Evolutionary conservation across 2,888 invertebrate species (phyloP), one percentile per base, ranked within the genome.

Genomic region (Zootermopsis nevadensis): DNA sequence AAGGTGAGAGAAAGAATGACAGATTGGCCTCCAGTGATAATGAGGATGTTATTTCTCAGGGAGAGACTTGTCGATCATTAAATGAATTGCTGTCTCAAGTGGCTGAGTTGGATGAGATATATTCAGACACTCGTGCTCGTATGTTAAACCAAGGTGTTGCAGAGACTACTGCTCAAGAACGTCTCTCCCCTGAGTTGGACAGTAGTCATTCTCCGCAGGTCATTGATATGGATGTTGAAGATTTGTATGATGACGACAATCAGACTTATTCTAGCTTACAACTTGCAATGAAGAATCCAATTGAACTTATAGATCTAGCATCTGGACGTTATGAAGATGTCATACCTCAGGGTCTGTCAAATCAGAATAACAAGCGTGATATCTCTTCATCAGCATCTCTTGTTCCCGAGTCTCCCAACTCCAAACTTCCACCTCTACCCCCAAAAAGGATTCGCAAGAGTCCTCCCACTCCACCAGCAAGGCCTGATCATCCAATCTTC

Each of bases 231-330:
- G 83, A 85, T 27, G 81, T 84, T n/a, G 83, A 85, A 86, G 88
- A 53, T 89, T 89, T 85, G 89, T 89, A 85, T 76, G 89, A 77
- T 33, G 85, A 85, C 72, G 96, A 96, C 87, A 92, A 94, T 53
- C 94, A 94, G 84, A 96, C 96, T 0, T 97, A 97, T 87, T 95
- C 95, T 0, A 96, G 96, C 87, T 90, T 97, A 81, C 97, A 97
- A 88, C 91, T 95, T 87, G 97, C 97, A 0, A 96, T 96, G 90
- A 95, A 94, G 89, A 96, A 97, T 89, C 96, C 96, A 0, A 90
- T 96, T 1, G 90, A 92, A 35, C 92, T 95, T 84, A 86, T 89
- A 67, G 91, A 91, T 80, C 89, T 80, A 53, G 77, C 67, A 8
- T 53, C 76, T n/a, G 86, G 86, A 67, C 90, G 92, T 48, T 93